phyloP scores from a whole-genome alignment of 1,140 invertebrate genomes.

The Neodiprion fabricii region DNA sequence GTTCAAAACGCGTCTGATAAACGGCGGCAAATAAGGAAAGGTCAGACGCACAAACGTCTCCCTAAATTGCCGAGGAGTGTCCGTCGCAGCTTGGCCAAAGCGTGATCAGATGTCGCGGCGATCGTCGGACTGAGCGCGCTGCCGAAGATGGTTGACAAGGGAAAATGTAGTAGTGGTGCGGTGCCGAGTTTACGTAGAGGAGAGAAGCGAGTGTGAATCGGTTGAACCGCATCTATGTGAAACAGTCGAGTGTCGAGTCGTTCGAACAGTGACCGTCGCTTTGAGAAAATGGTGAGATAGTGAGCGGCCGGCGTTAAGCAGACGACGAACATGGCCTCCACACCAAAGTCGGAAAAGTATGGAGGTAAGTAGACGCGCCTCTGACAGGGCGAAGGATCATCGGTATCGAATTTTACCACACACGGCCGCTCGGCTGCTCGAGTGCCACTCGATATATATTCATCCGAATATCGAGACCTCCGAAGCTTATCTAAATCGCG shows the following conservation, averaged over 20 bases:
- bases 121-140: conserved; percentile 30
- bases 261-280: conserved; percentile 37
- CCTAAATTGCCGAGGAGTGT: not conserved
- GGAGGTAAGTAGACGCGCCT: conserved; percentile 46
- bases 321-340: conserved; percentile 49
- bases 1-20: too few species aligned
- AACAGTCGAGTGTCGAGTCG: conserved; percentile 40
- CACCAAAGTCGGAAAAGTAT: conserved; percentile 57
- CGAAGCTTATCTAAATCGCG: not conserved
- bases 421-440: not conserved
- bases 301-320: conserved; percentile 24
- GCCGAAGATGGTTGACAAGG: conserved; percentile 58
- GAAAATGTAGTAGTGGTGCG: conserved; percentile 59
- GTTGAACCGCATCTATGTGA: conserved; percentile 40
- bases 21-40: not conserved
- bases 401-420: conserved; percentile 19
- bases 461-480: too few species aligned
- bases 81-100: not conserved
- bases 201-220: conserved; percentile 28
- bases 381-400: conserved; percentile 18
- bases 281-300: conserved; percentile 52
- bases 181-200: conserved; percentile 52
- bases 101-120: conserved; percentile 21
- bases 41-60: not conserved
- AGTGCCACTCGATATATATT: not conserved